Base-by-base conservation (phyloP, 2,888 invertebrate genomes). In the Oxyscelio sp. region DNA sequence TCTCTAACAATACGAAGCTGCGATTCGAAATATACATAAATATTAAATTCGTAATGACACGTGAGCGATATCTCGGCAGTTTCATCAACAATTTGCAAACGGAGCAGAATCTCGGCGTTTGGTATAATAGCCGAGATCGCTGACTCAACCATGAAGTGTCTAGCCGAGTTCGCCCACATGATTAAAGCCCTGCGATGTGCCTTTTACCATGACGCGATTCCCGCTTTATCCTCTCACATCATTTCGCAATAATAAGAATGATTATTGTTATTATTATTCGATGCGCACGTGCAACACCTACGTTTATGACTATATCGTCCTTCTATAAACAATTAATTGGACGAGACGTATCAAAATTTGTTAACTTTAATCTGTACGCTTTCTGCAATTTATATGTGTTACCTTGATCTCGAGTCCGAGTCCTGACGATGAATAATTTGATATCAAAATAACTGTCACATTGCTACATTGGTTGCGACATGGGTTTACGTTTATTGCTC, bases 31-130 rank as follows among this genome's bases (percentile, higher is more conserved):
- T 77, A 73, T 63, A 70, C 63, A 75, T 83, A 66, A 83, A 83
- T 73, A 78, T 83, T 83, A 78, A 83, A 78, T 73, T 83, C 45
- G 58, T 65, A 70, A 82, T 59, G 77, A 75, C 71, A 70, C 58
- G 43, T 17, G 66, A 61, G 83, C 66, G 65, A 66, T 77, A 81
- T 81, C 84, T 77, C 22, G 56, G 73, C 59, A 43, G 73, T 65
- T 73, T 73, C 65, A 84, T 80, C 78, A 79, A 83, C 80, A 75
- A 84, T 75, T 80, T 75, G 77, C 80, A 85, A 85, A 77, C 84
- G 77, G 83, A 84, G 79, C 79, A 61, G 58, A 68, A 56, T 48
- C 77, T 65, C 54, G 48, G 17, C 9, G 50, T 74, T 38, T 52
- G 71, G 34, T 43, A 63, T 80, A 70, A 77, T 77, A 65, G 80